phyloP scores from a whole-genome alignment of 1,140 invertebrate genomes.

The Physella acuta region DNA sequence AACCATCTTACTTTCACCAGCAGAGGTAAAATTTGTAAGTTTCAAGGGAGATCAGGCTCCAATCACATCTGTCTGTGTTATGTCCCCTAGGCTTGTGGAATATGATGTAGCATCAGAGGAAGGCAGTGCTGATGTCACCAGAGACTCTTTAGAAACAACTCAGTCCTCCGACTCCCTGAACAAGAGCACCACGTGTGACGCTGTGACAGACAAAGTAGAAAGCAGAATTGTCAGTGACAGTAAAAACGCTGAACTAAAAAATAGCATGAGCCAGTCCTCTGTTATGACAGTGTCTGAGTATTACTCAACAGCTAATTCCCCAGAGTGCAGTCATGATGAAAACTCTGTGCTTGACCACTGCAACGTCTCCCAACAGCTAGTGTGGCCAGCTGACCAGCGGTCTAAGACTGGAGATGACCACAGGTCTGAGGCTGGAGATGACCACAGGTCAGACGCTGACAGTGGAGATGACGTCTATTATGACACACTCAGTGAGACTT shows the following conservation, averaged over 20 bases:
- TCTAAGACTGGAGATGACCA: too few relatives aligned
- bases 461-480: conserved; percentile 14
- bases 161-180: conserved; percentile 8
- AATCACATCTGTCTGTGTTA: conserved; percentile 15
- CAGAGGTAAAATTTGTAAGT: not conserved
- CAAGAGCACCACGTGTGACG: not conserved
- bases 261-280: too few relatives aligned
- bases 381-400: too few relatives aligned
- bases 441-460: not conserved
- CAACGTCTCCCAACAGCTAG: too few relatives aligned
- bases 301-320: too few relatives aligned
- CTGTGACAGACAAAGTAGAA: too few relatives aligned
- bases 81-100: conserved; percentile 6
- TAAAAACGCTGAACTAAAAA: too few relatives aligned
- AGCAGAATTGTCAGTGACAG: too few relatives aligned
- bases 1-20: not conserved
- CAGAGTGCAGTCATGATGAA: too few relatives aligned
- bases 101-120: conserved; percentile 16
- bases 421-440: not conserved
- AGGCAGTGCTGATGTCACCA: conserved; percentile 8
- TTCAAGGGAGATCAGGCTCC: not conserved
- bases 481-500: conserved; percentile 15
- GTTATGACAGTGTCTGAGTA: too few relatives aligned
- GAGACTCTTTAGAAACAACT: conserved; percentile 18
- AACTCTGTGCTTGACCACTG: too few relatives aligned